Conservation (phyloP, 2,797 vertebrate genomes). For the Crocodylus rhombifer region DNA sequence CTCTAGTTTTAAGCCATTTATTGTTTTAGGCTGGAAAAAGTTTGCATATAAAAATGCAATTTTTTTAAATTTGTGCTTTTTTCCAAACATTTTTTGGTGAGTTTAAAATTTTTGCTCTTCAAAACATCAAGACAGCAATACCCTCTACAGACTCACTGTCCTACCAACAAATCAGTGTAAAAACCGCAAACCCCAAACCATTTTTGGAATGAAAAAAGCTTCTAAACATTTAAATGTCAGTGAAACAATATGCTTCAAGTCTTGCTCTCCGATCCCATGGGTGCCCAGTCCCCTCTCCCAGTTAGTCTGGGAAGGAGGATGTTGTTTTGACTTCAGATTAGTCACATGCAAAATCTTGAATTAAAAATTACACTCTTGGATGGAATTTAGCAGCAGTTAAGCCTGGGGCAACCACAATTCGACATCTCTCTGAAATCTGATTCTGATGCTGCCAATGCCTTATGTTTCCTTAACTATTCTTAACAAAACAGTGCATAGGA, state of each 20-base stretch:
- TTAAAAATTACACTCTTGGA: neutral
- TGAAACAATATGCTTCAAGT: conserved; percentile 6
- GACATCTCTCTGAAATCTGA: neutral
- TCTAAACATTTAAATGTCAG: neutral
- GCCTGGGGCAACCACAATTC: neutral
- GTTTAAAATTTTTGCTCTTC: neutral
- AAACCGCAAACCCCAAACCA: neutral
- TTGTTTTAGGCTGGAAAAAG: conserved; percentile 43
- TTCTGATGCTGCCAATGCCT: too few species aligned
- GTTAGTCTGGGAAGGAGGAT: neutral
- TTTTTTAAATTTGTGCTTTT: neutral
- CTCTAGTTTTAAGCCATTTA: conserved; percentile 49
- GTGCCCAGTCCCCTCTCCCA: neutral
- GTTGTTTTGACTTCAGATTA: neutral
- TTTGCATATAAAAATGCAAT: conserved; percentile 45
- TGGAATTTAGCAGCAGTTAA: neutral
- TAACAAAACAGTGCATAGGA: too few species aligned
- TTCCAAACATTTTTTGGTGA: conserved; percentile 45
- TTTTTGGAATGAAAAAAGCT: conserved; percentile 14
- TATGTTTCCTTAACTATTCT: too few species aligned
- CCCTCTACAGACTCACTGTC: conserved; percentile 8
- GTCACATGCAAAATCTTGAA: neutral
- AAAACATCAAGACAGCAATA: conserved; percentile 23
- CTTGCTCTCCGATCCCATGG: neutral
- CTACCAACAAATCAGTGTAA: conserved; percentile 41